Base-by-base conservation (phyloP, 2,888 invertebrate genomes). In the Mayetiola destructor region DNA sequence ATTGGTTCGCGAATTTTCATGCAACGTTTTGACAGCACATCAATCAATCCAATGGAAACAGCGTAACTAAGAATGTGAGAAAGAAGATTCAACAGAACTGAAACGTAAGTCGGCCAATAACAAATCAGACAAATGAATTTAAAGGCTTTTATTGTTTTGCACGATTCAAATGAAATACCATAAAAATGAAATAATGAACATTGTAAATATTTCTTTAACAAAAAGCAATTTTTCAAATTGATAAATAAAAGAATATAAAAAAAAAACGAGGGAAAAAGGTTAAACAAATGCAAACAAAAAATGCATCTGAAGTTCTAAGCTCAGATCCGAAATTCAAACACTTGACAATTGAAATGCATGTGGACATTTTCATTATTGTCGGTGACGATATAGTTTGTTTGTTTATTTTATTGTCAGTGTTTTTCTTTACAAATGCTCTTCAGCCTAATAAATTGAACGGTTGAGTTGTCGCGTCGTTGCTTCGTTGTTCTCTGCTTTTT, bases 11-110 rank as follows among this genome's bases (percentile, higher is more conserved):
- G 78, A 39, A 85, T 81, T 63, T 80, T 78, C 64, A 80, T 75
- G 68, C 84, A 83, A 67, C 82, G 83, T 60, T 79, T 78, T 20
- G 82, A 79, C 56, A 89, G 75, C 62, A 84, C 81, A 67, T 88
- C 89, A 58, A 89, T 80, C n/a, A 88, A 76, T 29, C 88, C 88
- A 54, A 84, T 80, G 64, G 85, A 81, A 59, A 88, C 84, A 18
- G 84, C 76, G 68, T 87, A 89, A 68, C 89, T 89, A 77, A 6
- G 39, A 40, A 2, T 16, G 14, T 65, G 68, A 57, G 56, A 62
- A 59, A 60, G 58, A 62, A 56, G 20, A 29, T 29, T 18, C 23
- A 59, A 54, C 4, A 23, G 12, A 12, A 14, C 4, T 30, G 5
- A 30, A 53, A 53, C n/a, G n/a, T n/a, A n/a, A n/a, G n/a, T n/a